These are phyloP conservation scores for Heliconius ethilla DNA, from an alignment of 2,888 invertebrate species.

Conservation along the genomic window DNA sequence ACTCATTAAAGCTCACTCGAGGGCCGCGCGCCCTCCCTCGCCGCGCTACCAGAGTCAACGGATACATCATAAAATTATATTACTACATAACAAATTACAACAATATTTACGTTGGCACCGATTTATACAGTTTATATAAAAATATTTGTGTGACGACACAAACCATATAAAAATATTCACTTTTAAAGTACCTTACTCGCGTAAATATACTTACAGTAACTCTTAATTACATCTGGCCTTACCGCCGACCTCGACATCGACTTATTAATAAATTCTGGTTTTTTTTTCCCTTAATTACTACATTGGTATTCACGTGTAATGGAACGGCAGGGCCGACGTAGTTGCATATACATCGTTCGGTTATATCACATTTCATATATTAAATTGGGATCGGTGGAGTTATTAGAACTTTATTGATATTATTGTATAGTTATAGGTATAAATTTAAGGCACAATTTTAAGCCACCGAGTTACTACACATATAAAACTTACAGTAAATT, in stretches of 20 bases:
- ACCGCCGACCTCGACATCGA: constrained; percentile 40
- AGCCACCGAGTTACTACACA: constrained; percentile 44
- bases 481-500: constrained; percentile 20
- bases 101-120: constrained; percentile 81
- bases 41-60: constrained; percentile 74
- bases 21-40: constrained; percentile 49
- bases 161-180: constrained; percentile 79
- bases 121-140: constrained; percentile 74
- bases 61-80: constrained; percentile 76
- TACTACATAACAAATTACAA: constrained; percentile 81
- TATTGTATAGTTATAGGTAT: constrained; percentile 22
- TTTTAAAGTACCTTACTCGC: constrained; percentile 69
- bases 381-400: constrained; percentile 18
- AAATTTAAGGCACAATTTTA: constrained; percentile 49
- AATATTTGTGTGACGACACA: constrained; percentile 77
- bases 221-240: constrained; percentile 78
- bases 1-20: constrained; percentile 71
- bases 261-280: constrained; percentile 70
- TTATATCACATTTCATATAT: constrained; percentile 25
- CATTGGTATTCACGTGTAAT: constrained; percentile 67
- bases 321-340: constrained; percentile 56
- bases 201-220: constrained; percentile 73
- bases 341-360: constrained; percentile 14
- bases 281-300: constrained; percentile 67
- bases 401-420: background rate